These are phyloP conservation scores for Loripinus fragilis DNA, from an alignment of 2,888 invertebrate species.

Conservation along the genomic window DNA sequence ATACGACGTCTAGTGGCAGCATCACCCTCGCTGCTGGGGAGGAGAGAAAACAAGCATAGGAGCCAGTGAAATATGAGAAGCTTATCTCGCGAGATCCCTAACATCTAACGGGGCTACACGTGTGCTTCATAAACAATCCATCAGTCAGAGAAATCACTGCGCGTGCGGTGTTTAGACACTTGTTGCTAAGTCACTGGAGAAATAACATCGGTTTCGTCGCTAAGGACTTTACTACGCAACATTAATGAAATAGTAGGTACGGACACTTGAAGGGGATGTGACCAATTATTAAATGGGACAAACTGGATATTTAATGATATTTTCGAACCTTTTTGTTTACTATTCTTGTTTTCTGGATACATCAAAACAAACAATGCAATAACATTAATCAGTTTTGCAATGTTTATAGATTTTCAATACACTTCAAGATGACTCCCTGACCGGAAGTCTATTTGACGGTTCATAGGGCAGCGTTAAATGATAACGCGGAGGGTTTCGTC, in stretches of 20 bases:
- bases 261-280: no score
- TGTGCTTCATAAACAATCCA: constrained; percentile 58
- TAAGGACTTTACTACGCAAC: background rate
- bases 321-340: no score
- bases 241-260: no score
- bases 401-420: no score
- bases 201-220: background rate
- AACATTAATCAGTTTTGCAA: no score
- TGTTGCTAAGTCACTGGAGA: constrained; percentile 33
- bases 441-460: background rate
- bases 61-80: constrained; percentile 57
- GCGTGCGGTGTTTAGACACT: constrained; percentile 58
- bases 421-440: no score
- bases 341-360: no score
- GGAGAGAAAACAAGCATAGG: background rate
- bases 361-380: no score
- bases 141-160: constrained; percentile 54
- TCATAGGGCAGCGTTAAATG: background rate
- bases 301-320: no score
- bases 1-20: background rate
- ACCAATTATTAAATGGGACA: no score
- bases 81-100: constrained; percentile 41
- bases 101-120: constrained; percentile 55
- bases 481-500: background rate
- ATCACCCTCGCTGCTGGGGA: background rate